Evolutionary conservation across 2,113 vertebrate species (phyloP).

Genomic region (Globicephala melas): DNA sequence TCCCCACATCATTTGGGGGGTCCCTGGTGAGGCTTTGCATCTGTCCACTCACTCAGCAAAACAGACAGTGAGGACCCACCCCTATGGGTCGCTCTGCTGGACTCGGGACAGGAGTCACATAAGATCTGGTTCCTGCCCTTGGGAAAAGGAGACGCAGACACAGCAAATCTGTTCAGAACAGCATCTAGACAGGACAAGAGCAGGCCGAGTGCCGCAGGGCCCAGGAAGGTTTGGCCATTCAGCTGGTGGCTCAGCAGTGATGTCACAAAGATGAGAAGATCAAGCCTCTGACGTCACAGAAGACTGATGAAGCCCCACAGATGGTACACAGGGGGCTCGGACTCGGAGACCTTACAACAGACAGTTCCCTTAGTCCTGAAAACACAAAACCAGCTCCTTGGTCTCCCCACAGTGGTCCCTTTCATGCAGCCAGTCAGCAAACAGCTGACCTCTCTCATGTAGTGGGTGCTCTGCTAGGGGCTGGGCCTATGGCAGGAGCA

Average conservation of each 20-base stretch:
- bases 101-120: not conserved
- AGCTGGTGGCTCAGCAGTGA: not conserved
- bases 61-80: not conserved
- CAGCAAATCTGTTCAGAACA: not conserved
- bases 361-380: not conserved
- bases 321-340: not conserved
- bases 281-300: not conserved
- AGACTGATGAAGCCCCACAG: not conserved
- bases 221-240: accelerated
- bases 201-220: too few species aligned
- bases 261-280: not conserved
- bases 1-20: not conserved
- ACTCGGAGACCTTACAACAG: not conserved
- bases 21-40: not conserved
- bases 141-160: not conserved
- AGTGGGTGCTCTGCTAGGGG: not conserved
- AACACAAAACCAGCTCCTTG: not conserved
- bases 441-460: not conserved
- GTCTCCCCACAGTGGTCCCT: not conserved
- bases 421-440: not conserved
- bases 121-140: not conserved
- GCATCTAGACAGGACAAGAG: not conserved
- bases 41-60: not conserved
- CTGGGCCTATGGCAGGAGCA: not conserved
- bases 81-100: not conserved